Evolutionary conservation across 2,888 invertebrate species (phyloP).

Genomic region (Drosophila mulleri): DNA sequence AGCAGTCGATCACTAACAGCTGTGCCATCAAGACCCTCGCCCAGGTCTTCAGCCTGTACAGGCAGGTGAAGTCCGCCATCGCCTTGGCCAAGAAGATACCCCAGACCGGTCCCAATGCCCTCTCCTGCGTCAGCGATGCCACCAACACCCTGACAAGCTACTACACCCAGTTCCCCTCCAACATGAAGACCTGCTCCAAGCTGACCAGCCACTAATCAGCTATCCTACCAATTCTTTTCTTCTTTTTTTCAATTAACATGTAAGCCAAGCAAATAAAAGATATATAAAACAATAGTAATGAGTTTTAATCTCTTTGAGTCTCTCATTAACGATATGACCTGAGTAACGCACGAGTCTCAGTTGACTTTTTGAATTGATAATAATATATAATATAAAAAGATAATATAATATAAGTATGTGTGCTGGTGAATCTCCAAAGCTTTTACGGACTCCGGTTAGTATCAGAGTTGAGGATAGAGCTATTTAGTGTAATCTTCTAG

Average conservation of each 20-base stretch:
- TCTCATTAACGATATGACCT: too few species aligned
- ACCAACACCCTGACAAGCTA: conserved; percentile 44
- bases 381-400: too few species aligned
- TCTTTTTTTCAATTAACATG: not conserved
- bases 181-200: conserved; percentile 65
- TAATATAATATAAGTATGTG: too few species aligned
- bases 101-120: conserved; percentile 60
- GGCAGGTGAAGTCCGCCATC: conserved; percentile 46
- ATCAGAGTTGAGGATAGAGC: too few species aligned
- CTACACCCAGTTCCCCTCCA: conserved; percentile 65
- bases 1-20: conserved; percentile 26
- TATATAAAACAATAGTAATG: not conserved
- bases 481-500: too few species aligned
- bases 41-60: conserved; percentile 47
- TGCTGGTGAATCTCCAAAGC: too few species aligned
- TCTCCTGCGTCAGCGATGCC: conserved; percentile 50
- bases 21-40: conserved; percentile 54
- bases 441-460: too few species aligned
- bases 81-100: conserved; percentile 61
- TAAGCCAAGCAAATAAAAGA: conserved; percentile 5
- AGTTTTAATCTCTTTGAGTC: not conserved
- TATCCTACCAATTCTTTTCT: not conserved
- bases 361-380: not conserved
- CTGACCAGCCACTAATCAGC: conserved; percentile 44
- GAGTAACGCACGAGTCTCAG: not conserved